Base-by-base conservation (phyloP, 1,140 invertebrate genomes). In the Bombus terrestris region DNA sequence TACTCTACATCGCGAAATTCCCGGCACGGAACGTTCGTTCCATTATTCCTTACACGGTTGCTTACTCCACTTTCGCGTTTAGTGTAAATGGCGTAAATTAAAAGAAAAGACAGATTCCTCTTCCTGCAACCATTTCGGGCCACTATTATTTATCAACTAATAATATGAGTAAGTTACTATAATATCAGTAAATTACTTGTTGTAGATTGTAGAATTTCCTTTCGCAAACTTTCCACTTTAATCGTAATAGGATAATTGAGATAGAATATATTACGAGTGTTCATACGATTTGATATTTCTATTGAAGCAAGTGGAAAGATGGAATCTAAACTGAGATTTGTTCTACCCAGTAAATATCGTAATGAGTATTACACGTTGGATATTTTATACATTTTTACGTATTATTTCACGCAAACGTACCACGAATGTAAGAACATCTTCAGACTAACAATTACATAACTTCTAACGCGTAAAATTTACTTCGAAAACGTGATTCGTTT, bases 41-140 rank as follows among this genome's bases (percentile, higher is more conserved):
- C 41, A 37, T 79, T 79, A 79, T 47, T 68, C 77, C 28, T 78
- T 66, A 35, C 73, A 25, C 43, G 43, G 28, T 43, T 13, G n/a
- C 28, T 22, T 39, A 73, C 43, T 75, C 43, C n/a, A 35, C 37
- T 64, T 39, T 78, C 28, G 28, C 57, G 39, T 25, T 41, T 66
- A 25, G 41, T 12, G 22, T 25, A 47, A 79, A 43, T 41, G 8
- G 6, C n/a, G 22, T 28, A 68, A 79, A 64, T 41, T 25, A 41
- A 32, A 15, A 22, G 1, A 13, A 76, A 77, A 64, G 5, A 8
- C 2, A 66, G n/a, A 32, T 66, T 35, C 15, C 39, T 13, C 18
- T 66, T 32, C n/a, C 43, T 12, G 43, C 1, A 12, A 41, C 28
- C 59, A 9, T 4, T 62, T 13, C 59, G 10, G 28, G 3, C 2